Base-by-base conservation (phyloP, 2,888 invertebrate genomes). In the Synanthedon myopaeformis region DNA sequence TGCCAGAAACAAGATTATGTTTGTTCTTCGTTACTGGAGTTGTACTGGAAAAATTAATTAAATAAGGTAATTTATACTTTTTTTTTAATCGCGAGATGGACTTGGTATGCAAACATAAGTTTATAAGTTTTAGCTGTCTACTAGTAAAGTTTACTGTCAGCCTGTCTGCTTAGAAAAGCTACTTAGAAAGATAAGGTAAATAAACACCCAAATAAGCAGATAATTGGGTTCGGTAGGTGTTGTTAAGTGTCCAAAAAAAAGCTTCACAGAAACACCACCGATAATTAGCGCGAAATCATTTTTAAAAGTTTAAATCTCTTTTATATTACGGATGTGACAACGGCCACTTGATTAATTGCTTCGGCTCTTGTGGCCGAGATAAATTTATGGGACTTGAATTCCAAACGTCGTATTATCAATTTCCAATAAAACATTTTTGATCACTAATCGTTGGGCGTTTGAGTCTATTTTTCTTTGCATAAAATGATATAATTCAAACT, bases 231-330 rank as follows among this genome's bases (percentile, higher is more conserved):
- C 63, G 69, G 74, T 72, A 79, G 79, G 82, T 82, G 83, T 76
- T 82, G 48, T 52, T 51, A 52, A 82, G 78, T 79, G 81, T 71
- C 66, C 66, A 67, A 75, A 81, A 81, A 82, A 76, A 76, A n/a
- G n/a, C 67, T 67, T 61, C 55, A 66, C 65, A 63, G 59, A 69
- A 70, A 74, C 78, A 77, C 72, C 72, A 69, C 65, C 72, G 77
- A 81, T 85, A 85, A 85, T 85, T 85, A 85, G 83, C 78, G 71
- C 70, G 74, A 78, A 82, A 83, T 83, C 81, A 82, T 83, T 76
- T 77, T 82, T 79, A 83, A 79, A 76, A 77, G 77, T 79, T 80
- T 83, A 81, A 35, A 35, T 75, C 78, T 70, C 63, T 67, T 64
- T 71, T 75, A 77, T 80, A 76, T 75, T 76, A 74, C 72, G 72